Base-by-base conservation (phyloP, 92 coral and sea anemone genomes). In the Ricordea florida region DNA sequence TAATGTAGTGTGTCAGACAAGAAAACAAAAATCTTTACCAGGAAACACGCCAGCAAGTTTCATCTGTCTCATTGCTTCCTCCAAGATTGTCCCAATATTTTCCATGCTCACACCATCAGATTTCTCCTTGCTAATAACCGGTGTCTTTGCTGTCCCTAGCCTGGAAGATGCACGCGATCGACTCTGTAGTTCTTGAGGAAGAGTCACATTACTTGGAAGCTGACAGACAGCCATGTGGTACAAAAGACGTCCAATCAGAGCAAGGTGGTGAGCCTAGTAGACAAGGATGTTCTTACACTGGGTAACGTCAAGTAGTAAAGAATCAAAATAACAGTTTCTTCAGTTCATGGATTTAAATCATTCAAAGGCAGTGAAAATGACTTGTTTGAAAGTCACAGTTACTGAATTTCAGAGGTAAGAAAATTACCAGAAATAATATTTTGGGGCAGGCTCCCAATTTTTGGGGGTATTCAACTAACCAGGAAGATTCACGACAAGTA, bases 31-130 rank as follows among this genome's bases (percentile, higher is more conserved):
- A 31, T 24, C 13, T 4, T 1, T 42, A 94, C 98, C 98, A 28
- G 92, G 72, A 55, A 82, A 71, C 16, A 72, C 80, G 15, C 74
- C 67, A 9, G 90, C 83, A 40, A 91, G 89, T 42, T 91, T 80
- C 91, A 91, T 67, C 46, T 87, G 93, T 37, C 80, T 85, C 48
- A 87, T 16, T 0, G 97, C 91, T 45, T 88, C 91, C 33, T 88
- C 80, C 73, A 94, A 57, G 56, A 88, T 81, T 34, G 79, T 57
- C 11, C 82, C 84, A 1, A 86, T 82, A 10, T 83, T 64, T n/a
- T 60, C 44, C 13, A 46, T 76, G 27, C 78, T 41, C 34, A 67
- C 73, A 11, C 62, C 74, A 20, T 88, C 88, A n/a, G 67, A 7
- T 62, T 58, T 74, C 69, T 62, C 68, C 28, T 62, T 83, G 29